These are phyloP conservation scores for Mesocentrotus franciscanus DNA, from an alignment of 53 echinoderm and acorn worm genomes.

Conservation along the genomic window DNA sequence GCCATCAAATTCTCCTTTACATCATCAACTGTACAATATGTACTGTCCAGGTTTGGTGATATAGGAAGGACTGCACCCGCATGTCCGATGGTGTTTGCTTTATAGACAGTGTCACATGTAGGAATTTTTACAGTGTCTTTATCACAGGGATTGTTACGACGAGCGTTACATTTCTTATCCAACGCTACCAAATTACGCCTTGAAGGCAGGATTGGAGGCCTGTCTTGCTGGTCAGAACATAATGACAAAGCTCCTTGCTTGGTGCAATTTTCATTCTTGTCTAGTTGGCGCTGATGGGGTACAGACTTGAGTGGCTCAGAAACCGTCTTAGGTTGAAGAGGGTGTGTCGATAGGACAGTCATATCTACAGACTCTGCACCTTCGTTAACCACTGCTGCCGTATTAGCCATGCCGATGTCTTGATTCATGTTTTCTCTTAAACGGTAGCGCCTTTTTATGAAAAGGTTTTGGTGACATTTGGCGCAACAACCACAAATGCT, in stretches of 20 bases:
- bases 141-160: background rate
- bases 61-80: no score
- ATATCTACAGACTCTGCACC: background rate
- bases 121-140: background rate
- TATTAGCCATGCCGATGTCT: background rate
- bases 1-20: background rate
- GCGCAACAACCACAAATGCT: background rate
- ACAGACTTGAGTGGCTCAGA: background rate
- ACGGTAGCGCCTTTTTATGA: background rate
- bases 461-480: background rate
- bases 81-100: background rate
- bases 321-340: no score
- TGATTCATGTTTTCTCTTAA: background rate
- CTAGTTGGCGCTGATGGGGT: background rate
- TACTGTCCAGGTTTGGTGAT: background rate
- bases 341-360: no score
- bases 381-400: background rate
- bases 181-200: background rate
- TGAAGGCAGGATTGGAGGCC: background rate
- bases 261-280: background rate
- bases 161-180: background rate
- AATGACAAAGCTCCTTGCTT: background rate
- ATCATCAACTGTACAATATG: conserved; percentile 24
- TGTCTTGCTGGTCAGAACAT: background rate
- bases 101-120: background rate